phyloP scores from a whole-genome alignment of 2,113 vertebrate species.

The Sterrhoptilus dennistouni region DNA sequence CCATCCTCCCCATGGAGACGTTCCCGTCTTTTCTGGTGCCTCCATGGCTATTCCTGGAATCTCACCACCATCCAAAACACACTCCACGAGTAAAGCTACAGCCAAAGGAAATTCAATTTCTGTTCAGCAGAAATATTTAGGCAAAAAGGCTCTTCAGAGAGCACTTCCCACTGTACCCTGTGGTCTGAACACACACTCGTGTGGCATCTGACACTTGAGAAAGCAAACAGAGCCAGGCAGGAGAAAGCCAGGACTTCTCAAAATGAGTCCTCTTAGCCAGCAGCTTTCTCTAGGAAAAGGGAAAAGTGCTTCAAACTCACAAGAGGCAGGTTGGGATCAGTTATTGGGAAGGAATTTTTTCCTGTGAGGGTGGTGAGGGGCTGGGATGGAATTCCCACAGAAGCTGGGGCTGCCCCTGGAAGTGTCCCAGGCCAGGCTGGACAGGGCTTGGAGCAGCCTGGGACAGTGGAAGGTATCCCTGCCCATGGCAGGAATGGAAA shows the following conservation, averaged over 20 bases:
- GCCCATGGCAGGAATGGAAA: accelerated
- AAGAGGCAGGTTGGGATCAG: no score
- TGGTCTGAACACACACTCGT: accelerated
- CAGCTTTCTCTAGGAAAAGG: not conserved
- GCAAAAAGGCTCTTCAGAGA: not conserved
- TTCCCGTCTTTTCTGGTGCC: not conserved
- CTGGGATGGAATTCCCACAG: not conserved
- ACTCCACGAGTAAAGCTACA: not conserved
- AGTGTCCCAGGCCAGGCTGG: not conserved
- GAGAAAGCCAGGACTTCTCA: not conserved
- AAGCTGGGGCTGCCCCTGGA: not conserved
- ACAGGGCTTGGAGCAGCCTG: not conserved
- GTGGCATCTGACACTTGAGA: not conserved
- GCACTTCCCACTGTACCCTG: accelerated
- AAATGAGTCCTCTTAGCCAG: accelerated
- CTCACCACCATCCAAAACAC: not conserved
- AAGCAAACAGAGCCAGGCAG: not conserved
- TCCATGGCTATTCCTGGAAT: not conserved
- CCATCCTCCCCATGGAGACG: not conserved
- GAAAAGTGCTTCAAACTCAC: accelerated
- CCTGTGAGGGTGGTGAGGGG: accelerated
- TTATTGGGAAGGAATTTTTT: not conserved
- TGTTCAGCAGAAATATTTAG: not conserved
- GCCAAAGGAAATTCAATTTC: not conserved
- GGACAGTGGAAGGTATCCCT: not conserved